Evolutionary conservation across 2,797 vertebrate species (phyloP).

Genomic region (Kryptolebias ocellatus): DNA sequence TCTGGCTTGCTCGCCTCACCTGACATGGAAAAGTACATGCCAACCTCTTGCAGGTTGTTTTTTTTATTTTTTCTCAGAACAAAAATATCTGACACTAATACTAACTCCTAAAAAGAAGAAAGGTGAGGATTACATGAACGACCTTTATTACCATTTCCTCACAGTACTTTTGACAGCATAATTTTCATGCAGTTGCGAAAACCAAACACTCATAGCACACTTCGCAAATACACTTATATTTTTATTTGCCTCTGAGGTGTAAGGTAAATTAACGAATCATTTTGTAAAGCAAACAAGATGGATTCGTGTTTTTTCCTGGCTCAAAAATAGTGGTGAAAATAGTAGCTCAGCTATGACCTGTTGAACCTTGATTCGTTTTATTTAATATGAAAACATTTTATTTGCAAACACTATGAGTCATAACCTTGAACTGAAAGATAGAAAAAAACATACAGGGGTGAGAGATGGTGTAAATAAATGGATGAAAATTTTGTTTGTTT

Average conservation of each 20-base stretch:
- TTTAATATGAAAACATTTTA: slow-evolving; percentile 1
- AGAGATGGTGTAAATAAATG: not conserved
- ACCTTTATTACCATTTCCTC: not conserved
- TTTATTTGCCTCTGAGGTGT: slow-evolving; percentile 34
- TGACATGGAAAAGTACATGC: slow-evolving; percentile 40
- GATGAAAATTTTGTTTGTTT: not conserved
- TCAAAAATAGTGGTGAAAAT: slow-evolving; percentile 15
- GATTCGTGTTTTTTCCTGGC: slow-evolving; percentile 32
- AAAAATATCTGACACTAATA: slow-evolving; percentile 38
- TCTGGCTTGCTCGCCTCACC: slow-evolving; percentile 43
- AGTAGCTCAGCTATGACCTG: slow-evolving; percentile 10
- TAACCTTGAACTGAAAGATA: slow-evolving; percentile 1
- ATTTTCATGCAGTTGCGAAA: slow-evolving; percentile 56
- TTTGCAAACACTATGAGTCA: not conserved
- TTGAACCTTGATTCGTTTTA: slow-evolving; percentile 22
- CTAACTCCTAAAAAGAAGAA: slow-evolving; percentile 24
- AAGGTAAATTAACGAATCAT: slow-evolving; percentile 56
- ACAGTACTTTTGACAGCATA: slow-evolving; percentile 28
- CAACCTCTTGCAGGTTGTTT: slow-evolving; percentile 15
- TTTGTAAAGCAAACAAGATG: slow-evolving; percentile 35
- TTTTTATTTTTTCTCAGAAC: slow-evolving; percentile 33
- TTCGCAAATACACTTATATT: slow-evolving; percentile 34
- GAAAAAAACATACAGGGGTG: not conserved
- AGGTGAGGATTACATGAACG: slow-evolving; percentile 30
- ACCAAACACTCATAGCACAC: slow-evolving; percentile 48